Percentiles rank a stretch among this genome's conserved stretches.
Conservation (phyloP, 2,888 invertebrate genomes). For the Sarcophaga subvicina region DNA sequence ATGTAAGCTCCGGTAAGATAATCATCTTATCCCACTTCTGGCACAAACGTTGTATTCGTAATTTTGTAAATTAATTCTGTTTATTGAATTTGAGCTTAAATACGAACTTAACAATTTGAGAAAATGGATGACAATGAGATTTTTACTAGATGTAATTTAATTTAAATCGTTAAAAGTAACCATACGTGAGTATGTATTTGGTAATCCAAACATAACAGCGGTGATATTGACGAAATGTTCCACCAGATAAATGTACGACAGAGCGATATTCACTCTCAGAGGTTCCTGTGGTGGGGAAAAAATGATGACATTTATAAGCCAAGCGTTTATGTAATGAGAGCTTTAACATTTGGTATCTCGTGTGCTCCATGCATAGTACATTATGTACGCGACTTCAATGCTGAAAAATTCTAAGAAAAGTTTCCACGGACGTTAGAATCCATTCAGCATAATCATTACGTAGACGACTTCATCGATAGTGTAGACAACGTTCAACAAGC, state of each 20-base stretch:
- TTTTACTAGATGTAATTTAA: no score
- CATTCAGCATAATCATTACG: not conserved
- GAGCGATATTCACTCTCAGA: constrained; percentile 54
- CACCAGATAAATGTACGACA: constrained; percentile 9
- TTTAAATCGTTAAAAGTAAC: no score
- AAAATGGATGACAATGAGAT: no score
- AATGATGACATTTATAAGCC: constrained; percentile 45
- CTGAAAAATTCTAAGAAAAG: not conserved
- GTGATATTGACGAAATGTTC: no score
- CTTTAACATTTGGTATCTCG: constrained; percentile 59
- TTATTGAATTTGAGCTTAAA: no score
- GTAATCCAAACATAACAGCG: no score
- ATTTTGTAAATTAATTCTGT: no score
- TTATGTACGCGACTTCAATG: constrained; percentile 39
- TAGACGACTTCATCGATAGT: constrained; percentile 39
- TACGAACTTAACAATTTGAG: no score
- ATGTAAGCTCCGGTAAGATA: not conserved
- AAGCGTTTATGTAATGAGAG: constrained; percentile 22
- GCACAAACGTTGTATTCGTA: not conserved
- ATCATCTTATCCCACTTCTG: no score
- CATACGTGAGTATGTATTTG: no score
- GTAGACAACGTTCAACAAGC: not conserved
- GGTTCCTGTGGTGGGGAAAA: constrained; percentile 69
- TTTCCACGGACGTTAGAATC: no score
- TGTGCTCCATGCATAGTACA: constrained; percentile 24